phyloP scores from a whole-genome alignment of 2,888 invertebrate species.

The Polymixis flavicincta region DNA sequence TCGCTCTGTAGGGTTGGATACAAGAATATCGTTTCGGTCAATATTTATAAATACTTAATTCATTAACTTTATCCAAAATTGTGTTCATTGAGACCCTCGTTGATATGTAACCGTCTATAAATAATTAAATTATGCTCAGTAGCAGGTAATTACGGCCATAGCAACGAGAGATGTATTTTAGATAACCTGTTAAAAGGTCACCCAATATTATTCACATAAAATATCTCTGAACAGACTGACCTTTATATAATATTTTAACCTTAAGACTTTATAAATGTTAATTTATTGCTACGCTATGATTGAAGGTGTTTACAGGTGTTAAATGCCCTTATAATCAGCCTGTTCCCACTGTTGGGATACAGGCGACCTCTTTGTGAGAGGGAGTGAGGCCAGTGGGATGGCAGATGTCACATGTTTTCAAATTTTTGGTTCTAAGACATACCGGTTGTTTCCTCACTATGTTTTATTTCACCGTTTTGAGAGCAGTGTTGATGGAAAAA shows the following conservation, averaged over 20 bases:
- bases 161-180: constrained; percentile 18
- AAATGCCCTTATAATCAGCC: background rate
- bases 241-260: constrained; percentile 27
- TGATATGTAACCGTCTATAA: constrained; percentile 16
- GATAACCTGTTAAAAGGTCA: constrained; percentile 39
- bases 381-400: no score
- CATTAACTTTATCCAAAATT: constrained; percentile 13
- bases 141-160: constrained; percentile 3
- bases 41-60: constrained; percentile 30
- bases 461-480: no score
- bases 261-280: background rate
- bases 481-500: no score
- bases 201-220: constrained; percentile 14
- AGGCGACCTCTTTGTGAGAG: no score
- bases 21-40: constrained; percentile 12
- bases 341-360: no score
- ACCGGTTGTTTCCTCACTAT: no score
- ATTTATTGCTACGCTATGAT: background rate
- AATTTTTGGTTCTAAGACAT: no score
- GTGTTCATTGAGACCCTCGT: constrained; percentile 14
- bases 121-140: constrained; percentile 29
- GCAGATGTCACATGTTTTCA: no score
- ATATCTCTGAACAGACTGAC: constrained; percentile 7
- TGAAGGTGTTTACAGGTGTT: background rate
- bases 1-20: no score